Evolutionary conservation across 2,888 invertebrate genomes (phyloP).

Genomic region (Nephrotoma flavescens): DNA sequence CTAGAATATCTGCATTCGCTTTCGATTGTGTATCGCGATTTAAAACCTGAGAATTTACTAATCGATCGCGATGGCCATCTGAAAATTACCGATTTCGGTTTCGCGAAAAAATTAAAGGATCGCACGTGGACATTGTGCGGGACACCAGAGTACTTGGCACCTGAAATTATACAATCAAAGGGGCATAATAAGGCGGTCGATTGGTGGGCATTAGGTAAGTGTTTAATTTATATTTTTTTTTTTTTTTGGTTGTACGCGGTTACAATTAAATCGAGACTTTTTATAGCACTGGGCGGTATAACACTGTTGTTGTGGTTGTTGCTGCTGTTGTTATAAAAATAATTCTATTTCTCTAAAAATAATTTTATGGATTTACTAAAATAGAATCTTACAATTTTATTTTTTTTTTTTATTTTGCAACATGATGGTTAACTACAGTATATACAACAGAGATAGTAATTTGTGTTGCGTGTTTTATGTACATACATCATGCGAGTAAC

Average conservation of each 20-base stretch:
- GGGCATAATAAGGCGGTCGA: conserved; percentile 98
- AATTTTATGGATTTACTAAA: background rate
- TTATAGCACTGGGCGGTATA: background rate
- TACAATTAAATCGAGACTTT: background rate
- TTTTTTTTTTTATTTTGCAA: background rate
- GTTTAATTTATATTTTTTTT: background rate
- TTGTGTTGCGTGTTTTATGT: background rate
- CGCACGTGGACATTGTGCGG: conserved; percentile 95
- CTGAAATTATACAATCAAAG: conserved; percentile 93
- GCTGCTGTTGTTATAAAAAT: background rate
- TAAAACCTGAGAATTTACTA: conserved; percentile 90
- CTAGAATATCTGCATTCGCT: conserved; percentile 86
- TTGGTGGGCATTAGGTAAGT: conserved; percentile 92
- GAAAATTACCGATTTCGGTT: conserved; percentile 96
- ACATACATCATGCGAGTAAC: background rate
- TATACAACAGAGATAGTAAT: background rate
- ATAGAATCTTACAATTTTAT: background rate
- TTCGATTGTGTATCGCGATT: conserved; percentile 73
- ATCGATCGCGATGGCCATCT: conserved; percentile 87
- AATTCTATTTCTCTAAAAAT: background rate
- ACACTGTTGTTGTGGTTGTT: background rate
- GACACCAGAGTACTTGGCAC: conserved; percentile 93
- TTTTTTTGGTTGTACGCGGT: background rate
- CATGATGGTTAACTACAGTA: background rate
- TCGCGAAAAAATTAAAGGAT: conserved; percentile 87